Conservation (phyloP, 2,797 vertebrate genomes). For the Neosilurus hyrtlii region DNA sequence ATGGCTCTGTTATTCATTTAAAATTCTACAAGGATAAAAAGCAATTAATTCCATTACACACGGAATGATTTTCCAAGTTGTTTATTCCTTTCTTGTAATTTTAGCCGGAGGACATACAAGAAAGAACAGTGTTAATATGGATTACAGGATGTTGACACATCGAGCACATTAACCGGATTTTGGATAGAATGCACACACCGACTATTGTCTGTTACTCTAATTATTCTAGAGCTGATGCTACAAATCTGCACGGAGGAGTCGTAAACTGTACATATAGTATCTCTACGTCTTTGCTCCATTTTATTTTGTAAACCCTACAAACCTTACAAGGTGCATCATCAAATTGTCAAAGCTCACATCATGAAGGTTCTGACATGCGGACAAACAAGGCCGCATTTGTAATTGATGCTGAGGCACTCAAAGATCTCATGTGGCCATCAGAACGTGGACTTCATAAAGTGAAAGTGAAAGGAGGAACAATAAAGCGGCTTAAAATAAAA, state of each 20-base stretch:
- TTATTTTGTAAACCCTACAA: constrained; percentile 55
- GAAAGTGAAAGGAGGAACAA: constrained; percentile 48
- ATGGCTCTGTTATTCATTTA: constrained; percentile 83
- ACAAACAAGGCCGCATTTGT: constrained; percentile 69
- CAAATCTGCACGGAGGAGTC: neutral
- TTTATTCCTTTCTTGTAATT: constrained; percentile 71
- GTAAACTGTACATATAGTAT: neutral
- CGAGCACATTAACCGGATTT: constrained; percentile 53
- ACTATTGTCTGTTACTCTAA: neutral
- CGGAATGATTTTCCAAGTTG: constrained; percentile 71
- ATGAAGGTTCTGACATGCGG: constrained; percentile 50
- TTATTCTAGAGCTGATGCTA: neutral
- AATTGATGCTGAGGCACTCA: constrained; percentile 75
- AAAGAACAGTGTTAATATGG: constrained; percentile 64
- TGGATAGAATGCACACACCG: constrained; percentile 19
- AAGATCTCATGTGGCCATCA: constrained; percentile 71
- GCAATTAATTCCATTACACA: constrained; percentile 80
- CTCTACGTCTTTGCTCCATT: neutral
- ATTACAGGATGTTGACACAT: constrained; percentile 56
- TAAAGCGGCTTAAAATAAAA: constrained; percentile 59
- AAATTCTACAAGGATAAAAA: constrained; percentile 81
- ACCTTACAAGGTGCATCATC: constrained; percentile 62
- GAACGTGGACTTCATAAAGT: constrained; percentile 71
- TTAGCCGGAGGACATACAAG: constrained; percentile 70
- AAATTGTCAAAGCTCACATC: constrained; percentile 68